Evolutionary conservation across 2,797 vertebrate genomes (phyloP), one percentile per base, ranked within the genome.

Genomic region (Enoplosus armatus): DNA sequence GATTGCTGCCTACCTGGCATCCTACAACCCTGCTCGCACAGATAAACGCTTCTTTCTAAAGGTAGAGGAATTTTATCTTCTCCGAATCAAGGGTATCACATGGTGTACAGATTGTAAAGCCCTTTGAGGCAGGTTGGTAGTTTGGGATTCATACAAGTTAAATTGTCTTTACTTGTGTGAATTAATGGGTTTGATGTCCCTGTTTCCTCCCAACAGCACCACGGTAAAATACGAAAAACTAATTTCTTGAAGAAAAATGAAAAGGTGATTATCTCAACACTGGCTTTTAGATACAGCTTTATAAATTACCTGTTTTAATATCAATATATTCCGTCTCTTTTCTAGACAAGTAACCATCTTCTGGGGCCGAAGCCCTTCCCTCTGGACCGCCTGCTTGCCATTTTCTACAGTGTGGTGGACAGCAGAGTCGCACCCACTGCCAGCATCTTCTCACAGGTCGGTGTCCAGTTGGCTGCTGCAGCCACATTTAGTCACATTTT

Each of bases 41-140:
- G 98, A 99, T 88, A 98, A 97, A 56, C 97, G 98, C 75, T 99
- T 99, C 93, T 99, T 99, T 78, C 82, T 99, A 58, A 99, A 99
- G 97, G 98, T 99, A 64, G n/a, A 39, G 11, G 6, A 2, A 5
- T 45, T 43, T 65, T 22, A 58, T 66, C 4, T 15, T 5, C 2
- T 48, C 20, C 16, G 3, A 8, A 8, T 48, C 1, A 10, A 31
- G 4, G 16, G 2, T 53, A 2, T 27, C 9, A 45, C n/a, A n/a
- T n/a, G n/a, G n/a, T n/a, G 18, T 12, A 35, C 10, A 6, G 20
- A 53, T 4, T 55, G 8, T 39, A 48, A n/a, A 68, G 26, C 29
- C 24, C 31, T 39, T 54, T 26, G 6, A 29, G 10, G 20, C 27
- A 37, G n/a, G 18, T 31, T 56, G 22, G 12, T 26, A 10, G 27